These are phyloP conservation scores for Hyposoter dolosus DNA, from an alignment of 2,888 invertebrate genomes.

Conservation along the genomic window DNA sequence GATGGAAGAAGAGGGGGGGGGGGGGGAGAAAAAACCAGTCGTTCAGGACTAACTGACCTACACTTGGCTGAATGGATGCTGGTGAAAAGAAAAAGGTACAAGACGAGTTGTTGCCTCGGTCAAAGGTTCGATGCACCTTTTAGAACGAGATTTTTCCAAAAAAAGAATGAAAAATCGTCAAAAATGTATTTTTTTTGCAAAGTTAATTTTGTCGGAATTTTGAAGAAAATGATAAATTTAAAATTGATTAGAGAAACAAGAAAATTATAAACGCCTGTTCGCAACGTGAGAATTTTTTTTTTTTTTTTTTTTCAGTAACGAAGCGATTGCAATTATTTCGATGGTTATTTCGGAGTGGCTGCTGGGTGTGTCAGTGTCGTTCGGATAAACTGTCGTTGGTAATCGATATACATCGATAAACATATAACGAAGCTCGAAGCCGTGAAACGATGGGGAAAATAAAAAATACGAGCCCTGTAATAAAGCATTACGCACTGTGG, in stretches of 20 bases:
- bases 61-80: background rate
- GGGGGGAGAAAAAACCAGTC: conserved; percentile 20
- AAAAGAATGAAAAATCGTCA: background rate
- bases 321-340: background rate
- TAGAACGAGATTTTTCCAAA: background rate
- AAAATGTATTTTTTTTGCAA: background rate
- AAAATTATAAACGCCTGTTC: background rate
- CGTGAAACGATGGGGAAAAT: background rate
- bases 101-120: conserved; percentile 1
- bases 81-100: background rate
- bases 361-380: background rate
- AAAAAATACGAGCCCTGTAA: background rate
- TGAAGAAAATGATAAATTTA: too few species aligned
- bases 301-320: background rate
- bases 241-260: background rate
- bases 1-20: background rate
- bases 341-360: conserved; percentile 1
- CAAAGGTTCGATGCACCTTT: conserved; percentile 23
- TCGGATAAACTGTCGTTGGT: conserved; percentile 13
- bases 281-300: background rate
- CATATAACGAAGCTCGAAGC: background rate
- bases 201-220: background rate
- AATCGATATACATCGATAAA: conserved; percentile 18
- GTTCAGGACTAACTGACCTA: conserved; percentile 33
- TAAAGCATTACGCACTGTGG: background rate